phyloP scores from a whole-genome alignment of 37 sponge, comb jelly and placozoan genomes.

The Agelas oroides region DNA sequence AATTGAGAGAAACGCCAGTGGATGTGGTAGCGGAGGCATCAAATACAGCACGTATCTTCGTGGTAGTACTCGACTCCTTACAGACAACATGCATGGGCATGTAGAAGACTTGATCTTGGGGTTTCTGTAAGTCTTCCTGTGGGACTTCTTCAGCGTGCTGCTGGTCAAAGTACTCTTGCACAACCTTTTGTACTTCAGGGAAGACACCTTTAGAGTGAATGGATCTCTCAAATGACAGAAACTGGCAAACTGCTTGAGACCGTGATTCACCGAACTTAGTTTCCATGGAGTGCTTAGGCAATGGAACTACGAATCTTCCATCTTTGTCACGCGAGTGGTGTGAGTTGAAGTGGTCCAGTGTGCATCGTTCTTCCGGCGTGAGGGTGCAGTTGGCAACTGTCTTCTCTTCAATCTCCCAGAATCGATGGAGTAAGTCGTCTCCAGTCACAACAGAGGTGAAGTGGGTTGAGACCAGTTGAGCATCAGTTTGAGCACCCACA shows the following conservation, averaged over 20 bases:
- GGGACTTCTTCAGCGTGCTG: constrained; percentile 57
- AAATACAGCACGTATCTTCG: constrained; percentile 49
- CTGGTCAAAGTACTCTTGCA: constrained; percentile 44
- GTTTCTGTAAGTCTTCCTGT: constrained; percentile 48
- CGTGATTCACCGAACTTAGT: constrained; percentile 49
- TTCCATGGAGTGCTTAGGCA: constrained; percentile 21
- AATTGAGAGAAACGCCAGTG: constrained; percentile 44
- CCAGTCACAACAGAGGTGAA: constrained; percentile 19
- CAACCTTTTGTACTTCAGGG: constrained; percentile 27
- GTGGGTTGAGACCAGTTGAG: not conserved
- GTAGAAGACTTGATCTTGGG: constrained; percentile 37
- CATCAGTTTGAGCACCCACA: not conserved
- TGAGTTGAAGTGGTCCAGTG: constrained; percentile 20
- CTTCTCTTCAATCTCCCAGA: constrained; percentile 60
- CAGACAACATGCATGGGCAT: constrained; percentile 36
- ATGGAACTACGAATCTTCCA: constrained; percentile 44
- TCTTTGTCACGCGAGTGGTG: constrained; percentile 7
- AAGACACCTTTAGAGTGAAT: constrained; percentile 34
- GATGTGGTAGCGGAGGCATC: constrained; percentile 47
- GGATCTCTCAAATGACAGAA: constrained; percentile 49
- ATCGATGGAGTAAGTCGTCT: constrained; percentile 37
- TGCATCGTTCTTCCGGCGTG: constrained; percentile 32
- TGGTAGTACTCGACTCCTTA: constrained; percentile 59
- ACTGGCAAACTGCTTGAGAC: constrained; percentile 51
- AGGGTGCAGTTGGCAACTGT: not conserved